These are phyloP conservation scores for Tubulanus polymorphus DNA, from an alignment of 2,888 invertebrate genomes.

Conservation along the genomic window DNA sequence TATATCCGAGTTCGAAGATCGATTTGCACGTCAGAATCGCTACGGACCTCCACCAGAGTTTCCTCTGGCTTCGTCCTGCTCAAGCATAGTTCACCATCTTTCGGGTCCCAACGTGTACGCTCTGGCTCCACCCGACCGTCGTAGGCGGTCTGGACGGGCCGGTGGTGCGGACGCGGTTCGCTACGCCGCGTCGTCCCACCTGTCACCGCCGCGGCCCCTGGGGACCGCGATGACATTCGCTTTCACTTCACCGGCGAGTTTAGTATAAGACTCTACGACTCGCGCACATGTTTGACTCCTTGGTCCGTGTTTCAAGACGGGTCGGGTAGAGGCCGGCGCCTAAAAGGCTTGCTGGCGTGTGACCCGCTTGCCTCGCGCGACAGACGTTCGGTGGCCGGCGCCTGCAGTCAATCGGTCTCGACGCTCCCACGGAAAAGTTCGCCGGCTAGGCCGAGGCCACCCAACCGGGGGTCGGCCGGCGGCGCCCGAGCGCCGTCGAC, in stretches of 20 bases:
- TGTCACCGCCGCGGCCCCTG: constrained; percentile 51
- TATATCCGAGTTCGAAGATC: constrained; percentile 73
- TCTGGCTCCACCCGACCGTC: constrained; percentile 57
- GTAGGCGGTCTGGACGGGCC: constrained; percentile 56
- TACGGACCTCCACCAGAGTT: constrained; percentile 70
- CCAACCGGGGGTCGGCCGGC: constrained; percentile 7
- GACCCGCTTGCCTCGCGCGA: background rate
- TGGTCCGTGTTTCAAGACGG: constrained; percentile 77
- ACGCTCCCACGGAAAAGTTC: constrained; percentile 23
- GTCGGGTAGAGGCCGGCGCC: constrained; percentile 54
- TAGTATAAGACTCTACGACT: constrained; percentile 62
- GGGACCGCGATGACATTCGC: constrained; percentile 55
- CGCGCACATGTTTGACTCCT: constrained; percentile 70
- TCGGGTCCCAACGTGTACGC: constrained; percentile 69
- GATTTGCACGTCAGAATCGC: constrained; percentile 76
- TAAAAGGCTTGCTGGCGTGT: constrained; percentile 20
- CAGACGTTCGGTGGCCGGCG: constrained; percentile 4
- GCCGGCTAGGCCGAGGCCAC: constrained; percentile 1
- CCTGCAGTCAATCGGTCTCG: constrained; percentile 24
- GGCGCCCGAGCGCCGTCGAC: constrained; percentile 20
- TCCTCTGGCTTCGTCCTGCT: constrained; percentile 67
- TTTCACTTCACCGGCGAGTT: constrained; percentile 68
- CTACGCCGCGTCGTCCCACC: constrained; percentile 22
- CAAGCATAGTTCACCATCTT: constrained; percentile 73
- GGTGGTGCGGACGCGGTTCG: constrained; percentile 57